phyloP scores from a whole-genome alignment of 2,797 vertebrate genomes.

The Garrulus glandarius region DNA sequence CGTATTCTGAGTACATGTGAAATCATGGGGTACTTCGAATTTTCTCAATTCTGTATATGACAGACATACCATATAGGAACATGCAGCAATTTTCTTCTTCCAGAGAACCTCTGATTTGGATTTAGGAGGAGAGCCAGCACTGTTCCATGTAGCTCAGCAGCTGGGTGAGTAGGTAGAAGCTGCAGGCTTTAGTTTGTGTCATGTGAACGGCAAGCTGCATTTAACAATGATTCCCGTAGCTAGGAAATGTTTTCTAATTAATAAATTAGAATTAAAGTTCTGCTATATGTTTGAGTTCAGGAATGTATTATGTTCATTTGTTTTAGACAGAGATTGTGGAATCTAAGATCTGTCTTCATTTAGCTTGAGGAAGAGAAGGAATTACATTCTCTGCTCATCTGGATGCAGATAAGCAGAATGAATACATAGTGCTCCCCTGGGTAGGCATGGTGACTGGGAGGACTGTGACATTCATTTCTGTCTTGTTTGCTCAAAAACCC shows the following conservation, averaged over 20 bases:
- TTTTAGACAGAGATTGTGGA: background rate
- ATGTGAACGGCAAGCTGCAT: background rate
- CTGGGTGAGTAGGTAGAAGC: background rate
- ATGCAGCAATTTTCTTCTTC: background rate
- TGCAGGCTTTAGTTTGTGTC: background rate
- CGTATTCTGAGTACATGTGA: background rate
- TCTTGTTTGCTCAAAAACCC: background rate
- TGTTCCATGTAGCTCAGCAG: background rate
- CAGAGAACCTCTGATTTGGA: background rate
- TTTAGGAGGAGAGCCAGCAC: background rate
- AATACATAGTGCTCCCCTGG: background rate
- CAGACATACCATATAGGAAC: background rate
- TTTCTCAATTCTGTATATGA: background rate
- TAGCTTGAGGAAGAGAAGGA: background rate
- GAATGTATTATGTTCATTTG: accelerated
- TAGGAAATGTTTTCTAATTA: background rate
- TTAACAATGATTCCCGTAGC: background rate
- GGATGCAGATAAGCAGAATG: background rate
- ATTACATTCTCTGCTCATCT: background rate
- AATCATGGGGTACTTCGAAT: background rate
- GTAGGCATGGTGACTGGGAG: background rate
- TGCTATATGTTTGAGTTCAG: background rate
- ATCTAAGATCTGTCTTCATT: background rate
- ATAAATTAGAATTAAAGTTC: background rate
- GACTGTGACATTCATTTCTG: background rate